A percentile compares a stretch with the other conserved stretches of the same genome.
phyloP scores from a whole-genome alignment of 92 coral and sea anemone species.

The Siderastrea siderea region DNA sequence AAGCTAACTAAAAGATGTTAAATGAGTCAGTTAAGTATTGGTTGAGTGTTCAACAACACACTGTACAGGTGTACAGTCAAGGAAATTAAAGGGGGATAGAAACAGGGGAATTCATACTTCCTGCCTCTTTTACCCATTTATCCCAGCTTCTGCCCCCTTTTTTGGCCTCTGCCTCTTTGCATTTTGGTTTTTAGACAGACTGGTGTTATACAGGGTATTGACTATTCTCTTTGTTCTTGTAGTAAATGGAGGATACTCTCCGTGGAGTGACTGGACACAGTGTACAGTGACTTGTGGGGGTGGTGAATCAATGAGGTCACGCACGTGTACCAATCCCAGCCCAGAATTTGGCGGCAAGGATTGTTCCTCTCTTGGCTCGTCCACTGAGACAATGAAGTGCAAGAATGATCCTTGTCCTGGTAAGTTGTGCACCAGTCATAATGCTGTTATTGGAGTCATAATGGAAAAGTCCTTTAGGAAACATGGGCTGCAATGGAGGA shows the following conservation, averaged over 20 bases:
- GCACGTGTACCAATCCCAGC: slow-evolving; percentile 87
- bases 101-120: too few species aligned
- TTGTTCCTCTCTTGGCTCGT: slow-evolving; percentile 84
- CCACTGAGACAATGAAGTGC: slow-evolving; percentile 78
- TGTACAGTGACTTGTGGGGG: slow-evolving; percentile 96
- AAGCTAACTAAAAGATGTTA: neutral
- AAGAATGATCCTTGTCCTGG: slow-evolving; percentile 94
- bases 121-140: too few species aligned
- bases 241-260: slow-evolving; percentile 92
- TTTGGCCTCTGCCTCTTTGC: too few species aligned
- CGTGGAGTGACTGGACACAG: slow-evolving; percentile 93
- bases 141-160: too few species aligned
- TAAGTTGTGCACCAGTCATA: neutral
- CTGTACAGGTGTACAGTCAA: too few species aligned
- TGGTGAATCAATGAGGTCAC: slow-evolving; percentile 87
- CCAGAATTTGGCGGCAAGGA: slow-evolving; percentile 96
- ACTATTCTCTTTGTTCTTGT: neutral
- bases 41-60: too few species aligned
- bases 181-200: too few species aligned
- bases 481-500: too few species aligned
- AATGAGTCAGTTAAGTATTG: neutral
- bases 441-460: too few species aligned
- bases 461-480: too few species aligned
- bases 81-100: too few species aligned
- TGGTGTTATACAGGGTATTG: too few species aligned